Conservation (phyloP, 2,113 vertebrate species). For the Albula glossodonta region DNA sequence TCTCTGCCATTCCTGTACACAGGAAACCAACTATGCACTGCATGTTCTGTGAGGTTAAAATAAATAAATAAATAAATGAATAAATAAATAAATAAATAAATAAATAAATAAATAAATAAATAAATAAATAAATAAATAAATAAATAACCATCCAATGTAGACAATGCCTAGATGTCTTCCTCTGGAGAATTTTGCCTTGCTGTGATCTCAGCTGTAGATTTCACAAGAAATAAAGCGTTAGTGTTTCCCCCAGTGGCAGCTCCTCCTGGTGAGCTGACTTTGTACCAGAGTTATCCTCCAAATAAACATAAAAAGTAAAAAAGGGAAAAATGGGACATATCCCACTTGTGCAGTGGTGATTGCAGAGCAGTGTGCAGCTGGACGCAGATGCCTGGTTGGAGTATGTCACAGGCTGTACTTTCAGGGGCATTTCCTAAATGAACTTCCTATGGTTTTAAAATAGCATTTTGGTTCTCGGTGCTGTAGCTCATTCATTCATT, state of each 20-base stretch:
- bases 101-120: background rate
- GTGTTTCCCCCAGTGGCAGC: background rate
- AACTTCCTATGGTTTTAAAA: slow-evolving; percentile 1
- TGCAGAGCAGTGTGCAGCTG: background rate
- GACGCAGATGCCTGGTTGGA: background rate
- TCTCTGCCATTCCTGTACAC: background rate
- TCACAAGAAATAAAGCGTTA: background rate
- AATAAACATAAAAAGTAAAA: background rate
- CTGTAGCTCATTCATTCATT: background rate
- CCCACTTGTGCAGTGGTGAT: background rate
- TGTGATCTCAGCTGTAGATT: background rate
- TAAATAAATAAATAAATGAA: background rate
- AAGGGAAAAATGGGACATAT: background rate
- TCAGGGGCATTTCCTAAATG: background rate
- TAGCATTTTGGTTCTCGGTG: background rate
- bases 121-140: background rate
- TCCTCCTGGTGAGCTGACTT: background rate
- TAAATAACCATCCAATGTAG: background rate
- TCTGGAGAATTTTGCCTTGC: background rate
- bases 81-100: background rate
- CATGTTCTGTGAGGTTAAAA: background rate
- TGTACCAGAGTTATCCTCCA: background rate
- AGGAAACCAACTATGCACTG: background rate
- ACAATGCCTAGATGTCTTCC: background rate
- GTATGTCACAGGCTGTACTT: background rate